Conservation (phyloP, 2,797 vertebrate species). For the Liasis olivaceus region DNA sequence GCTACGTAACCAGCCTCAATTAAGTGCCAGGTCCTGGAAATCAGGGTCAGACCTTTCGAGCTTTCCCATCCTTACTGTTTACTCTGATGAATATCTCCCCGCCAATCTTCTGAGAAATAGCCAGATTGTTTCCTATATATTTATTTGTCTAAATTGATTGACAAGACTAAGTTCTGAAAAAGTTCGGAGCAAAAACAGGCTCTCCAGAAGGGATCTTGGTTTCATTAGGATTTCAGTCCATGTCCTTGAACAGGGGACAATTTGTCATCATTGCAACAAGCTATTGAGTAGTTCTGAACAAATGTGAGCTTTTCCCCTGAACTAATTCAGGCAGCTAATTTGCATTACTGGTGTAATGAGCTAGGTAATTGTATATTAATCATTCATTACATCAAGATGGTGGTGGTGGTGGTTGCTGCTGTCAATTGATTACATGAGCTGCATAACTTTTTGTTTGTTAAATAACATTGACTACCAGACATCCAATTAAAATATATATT, state of each 20-base stretch:
- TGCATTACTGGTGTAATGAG: slow-evolving; percentile 32
- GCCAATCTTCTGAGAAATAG: slow-evolving; percentile 34
- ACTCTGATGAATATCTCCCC: slow-evolving; percentile 43
- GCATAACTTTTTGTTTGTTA: not conserved
- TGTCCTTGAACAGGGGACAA: slow-evolving; percentile 5
- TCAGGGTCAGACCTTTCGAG: slow-evolving; percentile 53
- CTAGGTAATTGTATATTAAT: slow-evolving; percentile 21
- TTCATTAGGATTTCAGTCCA: slow-evolving; percentile 23
- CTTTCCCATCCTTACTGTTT: slow-evolving; percentile 67
- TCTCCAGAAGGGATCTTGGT: slow-evolving; percentile 2
- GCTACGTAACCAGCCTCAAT: slow-evolving; percentile 18
- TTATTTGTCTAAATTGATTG: slow-evolving; percentile 50
- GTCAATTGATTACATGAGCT: not conserved
- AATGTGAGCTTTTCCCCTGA: slow-evolving; percentile 20
- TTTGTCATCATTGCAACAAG: slow-evolving; percentile 22
- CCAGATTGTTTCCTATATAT: slow-evolving; percentile 50
- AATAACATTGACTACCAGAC: not conserved
- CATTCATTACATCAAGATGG: not conserved
- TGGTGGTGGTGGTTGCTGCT: not conserved
- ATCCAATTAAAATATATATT: not conserved
- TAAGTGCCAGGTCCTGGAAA: slow-evolving; percentile 49
- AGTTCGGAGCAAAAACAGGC: slow-evolving; percentile 30
- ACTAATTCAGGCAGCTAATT: slow-evolving; percentile 18
- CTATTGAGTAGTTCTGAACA: slow-evolving; percentile 31
- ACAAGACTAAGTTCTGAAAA: slow-evolving; percentile 45